A percentile compares a stretch with the other conserved stretches of the same genome.
phyloP scores from a whole-genome alignment of 2,113 vertebrate genomes.

The Silurus asotus region DNA sequence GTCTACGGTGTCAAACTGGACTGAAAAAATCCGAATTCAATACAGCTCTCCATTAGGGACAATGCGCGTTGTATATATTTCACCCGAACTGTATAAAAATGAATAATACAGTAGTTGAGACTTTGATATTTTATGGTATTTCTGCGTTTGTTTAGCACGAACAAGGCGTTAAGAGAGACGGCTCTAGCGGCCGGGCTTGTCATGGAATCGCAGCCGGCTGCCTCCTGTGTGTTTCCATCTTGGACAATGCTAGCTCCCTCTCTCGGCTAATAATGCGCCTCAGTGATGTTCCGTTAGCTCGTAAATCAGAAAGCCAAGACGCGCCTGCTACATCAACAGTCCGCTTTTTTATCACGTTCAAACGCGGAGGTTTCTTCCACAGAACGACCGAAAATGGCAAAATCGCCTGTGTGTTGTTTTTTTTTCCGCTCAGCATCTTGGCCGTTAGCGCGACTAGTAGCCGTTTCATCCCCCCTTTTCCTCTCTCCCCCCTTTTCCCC shows the following conservation, averaged over 20 bases:
- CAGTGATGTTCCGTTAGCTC: not conserved
- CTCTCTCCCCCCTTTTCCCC: constrained; percentile 49
- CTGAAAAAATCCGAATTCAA: too few relatives aligned
- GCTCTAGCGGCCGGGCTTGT: not conserved
- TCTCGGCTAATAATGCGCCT: constrained; percentile 1
- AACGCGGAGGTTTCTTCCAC: not conserved
- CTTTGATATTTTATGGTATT: not conserved
- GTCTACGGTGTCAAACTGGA: too few relatives aligned
- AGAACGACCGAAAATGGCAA: constrained; percentile 31
- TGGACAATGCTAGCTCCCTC: not conserved
- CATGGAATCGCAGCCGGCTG: not conserved
- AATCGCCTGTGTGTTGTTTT: not conserved
- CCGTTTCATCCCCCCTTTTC: constrained; percentile 50
- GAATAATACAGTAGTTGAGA: not conserved
- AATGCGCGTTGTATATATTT: too few relatives aligned
- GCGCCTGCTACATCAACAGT: not conserved
- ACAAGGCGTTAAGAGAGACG: not conserved
- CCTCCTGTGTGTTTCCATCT: constrained; percentile 11
- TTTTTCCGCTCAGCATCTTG: constrained; percentile 34
- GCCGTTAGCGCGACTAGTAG: constrained; percentile 49
- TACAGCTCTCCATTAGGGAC: not conserved
- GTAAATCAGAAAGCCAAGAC: not conserved
- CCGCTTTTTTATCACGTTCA: not conserved
- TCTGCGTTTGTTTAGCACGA: not conserved
- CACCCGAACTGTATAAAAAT: not conserved